phyloP scores from a whole-genome alignment of 2,888 invertebrate species.

The Elaeidobius kamerunicus region DNA sequence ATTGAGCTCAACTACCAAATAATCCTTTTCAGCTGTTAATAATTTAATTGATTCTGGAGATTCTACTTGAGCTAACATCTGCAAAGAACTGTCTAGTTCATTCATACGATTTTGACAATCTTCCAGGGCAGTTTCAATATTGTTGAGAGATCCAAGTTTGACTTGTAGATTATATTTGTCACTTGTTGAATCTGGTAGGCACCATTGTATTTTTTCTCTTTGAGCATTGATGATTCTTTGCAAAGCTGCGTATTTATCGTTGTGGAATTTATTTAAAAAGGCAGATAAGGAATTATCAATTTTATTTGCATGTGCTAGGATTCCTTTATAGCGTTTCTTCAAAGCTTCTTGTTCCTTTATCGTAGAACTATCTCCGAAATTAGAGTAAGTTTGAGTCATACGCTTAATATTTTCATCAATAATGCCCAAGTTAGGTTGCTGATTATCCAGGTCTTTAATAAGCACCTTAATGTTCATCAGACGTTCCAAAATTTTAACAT shows the following conservation, averaged over 20 bases:
- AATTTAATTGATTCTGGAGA: slow-evolving; percentile 65
- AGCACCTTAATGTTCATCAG: slow-evolving; percentile 71
- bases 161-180: slow-evolving; percentile 92
- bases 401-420: slow-evolving; percentile 67
- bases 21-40: slow-evolving; percentile 66
- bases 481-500: slow-evolving; percentile 76
- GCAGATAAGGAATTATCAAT: slow-evolving; percentile 74
- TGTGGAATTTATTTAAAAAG: slow-evolving; percentile 83
- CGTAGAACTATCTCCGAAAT: slow-evolving; percentile 71
- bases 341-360: slow-evolving; percentile 80
- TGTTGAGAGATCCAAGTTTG: slow-evolving; percentile 75
- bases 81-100: slow-evolving; percentile 69
- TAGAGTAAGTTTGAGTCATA: slow-evolving; percentile 72
- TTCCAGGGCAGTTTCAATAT: slow-evolving; percentile 68
- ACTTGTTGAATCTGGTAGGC: slow-evolving; percentile 81
- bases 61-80: slow-evolving; percentile 70
- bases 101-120: slow-evolving; percentile 66
- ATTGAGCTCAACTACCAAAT: slow-evolving; percentile 68
- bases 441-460: slow-evolving; percentile 66
- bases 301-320: slow-evolving; percentile 76
- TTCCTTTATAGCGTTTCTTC: slow-evolving; percentile 79
- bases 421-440: slow-evolving; percentile 65
- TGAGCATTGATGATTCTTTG: slow-evolving; percentile 77
- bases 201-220: slow-evolving; percentile 89
- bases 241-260: slow-evolving; percentile 77